These are phyloP conservation scores for Chloroceryle inda DNA, from an alignment of 2,797 vertebrate species.

Conservation along the genomic window DNA sequence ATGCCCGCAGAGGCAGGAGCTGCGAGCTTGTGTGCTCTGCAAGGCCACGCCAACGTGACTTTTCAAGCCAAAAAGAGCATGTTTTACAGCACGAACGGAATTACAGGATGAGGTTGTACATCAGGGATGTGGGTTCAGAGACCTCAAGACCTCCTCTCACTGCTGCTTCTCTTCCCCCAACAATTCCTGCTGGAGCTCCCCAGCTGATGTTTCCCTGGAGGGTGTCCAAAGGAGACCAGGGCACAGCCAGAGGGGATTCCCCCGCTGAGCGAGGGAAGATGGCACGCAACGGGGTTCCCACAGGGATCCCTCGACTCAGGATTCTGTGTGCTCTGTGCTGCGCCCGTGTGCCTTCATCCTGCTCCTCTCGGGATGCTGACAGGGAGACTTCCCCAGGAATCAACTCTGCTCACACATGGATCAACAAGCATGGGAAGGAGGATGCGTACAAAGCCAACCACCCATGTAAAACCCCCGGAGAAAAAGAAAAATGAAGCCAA, in stretches of 20 bases:
- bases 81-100: neutral
- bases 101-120: rapidly evolving
- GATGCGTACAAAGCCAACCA: rapidly evolving
- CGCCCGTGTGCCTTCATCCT: neutral
- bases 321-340: neutral
- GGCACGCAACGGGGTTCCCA: rapidly evolving
- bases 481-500: neutral
- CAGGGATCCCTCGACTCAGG: neutral
- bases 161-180: neutral
- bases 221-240: neutral
- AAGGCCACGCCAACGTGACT: rapidly evolving
- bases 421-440: rapidly evolving
- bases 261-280: neutral
- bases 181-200: neutral
- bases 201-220: neutral
- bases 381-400: neutral
- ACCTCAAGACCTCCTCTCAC: neutral
- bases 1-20: neutral
- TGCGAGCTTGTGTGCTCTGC: neutral
- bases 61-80: neutral
- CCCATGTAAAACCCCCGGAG: neutral
- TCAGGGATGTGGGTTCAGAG: neutral
- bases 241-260: rapidly evolving
- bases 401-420: rapidly evolving
- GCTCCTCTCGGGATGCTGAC: rapidly evolving